phyloP scores from a whole-genome alignment of 2,888 invertebrate genomes.

The Invenusta paracnida region DNA sequence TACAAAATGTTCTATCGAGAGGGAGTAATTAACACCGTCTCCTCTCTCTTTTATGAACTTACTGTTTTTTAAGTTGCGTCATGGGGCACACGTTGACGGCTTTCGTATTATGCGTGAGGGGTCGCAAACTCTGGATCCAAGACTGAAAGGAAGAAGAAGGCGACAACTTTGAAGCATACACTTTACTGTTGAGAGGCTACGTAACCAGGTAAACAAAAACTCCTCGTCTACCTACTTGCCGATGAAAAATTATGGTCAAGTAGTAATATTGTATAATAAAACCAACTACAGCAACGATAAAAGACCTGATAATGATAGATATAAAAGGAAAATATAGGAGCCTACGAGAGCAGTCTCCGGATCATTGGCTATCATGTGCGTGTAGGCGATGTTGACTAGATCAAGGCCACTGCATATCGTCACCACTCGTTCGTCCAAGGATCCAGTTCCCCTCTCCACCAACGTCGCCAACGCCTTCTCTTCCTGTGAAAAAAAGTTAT shows the following conservation, averaged over 20 bases:
- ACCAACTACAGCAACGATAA: no score
- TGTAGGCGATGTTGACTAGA: constrained; percentile 95
- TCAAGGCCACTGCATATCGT: constrained; percentile 96
- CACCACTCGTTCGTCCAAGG: constrained; percentile 82
- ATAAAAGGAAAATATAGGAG: no score
- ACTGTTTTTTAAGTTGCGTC: constrained; percentile 96
- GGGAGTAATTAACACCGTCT: no score
- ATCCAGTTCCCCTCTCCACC: constrained; percentile 66
- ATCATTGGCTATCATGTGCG: constrained; percentile 89
- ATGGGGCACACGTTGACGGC: constrained; percentile 89
- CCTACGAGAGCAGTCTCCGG: constrained; percentile 88
- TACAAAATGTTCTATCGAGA: no score
- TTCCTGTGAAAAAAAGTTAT: no score
- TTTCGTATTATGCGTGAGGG: constrained; percentile 90
- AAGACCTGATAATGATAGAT: no score
- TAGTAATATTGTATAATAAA: no score
- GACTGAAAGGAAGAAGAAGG: constrained; percentile 66
- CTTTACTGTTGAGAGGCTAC: no score
- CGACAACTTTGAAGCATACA: no score
- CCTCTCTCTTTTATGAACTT: constrained; percentile 66
- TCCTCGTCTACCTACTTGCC: no score
- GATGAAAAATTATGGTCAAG: no score
- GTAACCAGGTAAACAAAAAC: no score
- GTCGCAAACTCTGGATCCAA: constrained; percentile 84
- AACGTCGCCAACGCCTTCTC: constrained; percentile 74